A percentile compares a stretch with the other conserved stretches of the same genome.
Evolutionary conservation across 92 coral and sea anemone genomes (phyloP).

Genomic region (Actinernus sp.): DNA sequence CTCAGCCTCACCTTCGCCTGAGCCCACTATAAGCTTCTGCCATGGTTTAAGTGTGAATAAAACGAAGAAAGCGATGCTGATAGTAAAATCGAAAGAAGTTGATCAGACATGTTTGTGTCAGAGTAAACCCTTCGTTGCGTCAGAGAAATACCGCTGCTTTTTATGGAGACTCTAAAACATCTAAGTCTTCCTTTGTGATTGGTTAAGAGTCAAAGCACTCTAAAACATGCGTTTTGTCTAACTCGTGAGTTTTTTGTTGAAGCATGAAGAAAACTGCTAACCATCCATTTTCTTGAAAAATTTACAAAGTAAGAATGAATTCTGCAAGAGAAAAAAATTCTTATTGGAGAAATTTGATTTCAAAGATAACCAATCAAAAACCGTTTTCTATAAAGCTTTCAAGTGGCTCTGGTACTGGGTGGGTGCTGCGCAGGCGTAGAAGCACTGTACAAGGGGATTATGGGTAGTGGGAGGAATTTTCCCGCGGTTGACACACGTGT

Average conservation of each 20-base stretch:
- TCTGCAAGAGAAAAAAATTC: no score
- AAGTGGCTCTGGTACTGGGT: slow-evolving; percentile 10
- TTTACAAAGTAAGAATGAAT: no score
- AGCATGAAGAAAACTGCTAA: no score
- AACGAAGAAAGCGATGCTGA: slow-evolving; percentile 33
- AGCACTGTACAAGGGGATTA: slow-evolving; percentile 23
- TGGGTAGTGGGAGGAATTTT: slow-evolving; percentile 79
- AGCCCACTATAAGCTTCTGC: slow-evolving; percentile 76
- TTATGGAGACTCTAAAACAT: no score
- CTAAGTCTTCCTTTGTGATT: no score
- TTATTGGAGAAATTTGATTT: no score
- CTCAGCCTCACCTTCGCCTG: slow-evolving; percentile 78
- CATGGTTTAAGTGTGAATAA: slow-evolving; percentile 59
- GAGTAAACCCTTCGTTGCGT: slow-evolving; percentile 99
- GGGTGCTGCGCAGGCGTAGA: slow-evolving; percentile 48
- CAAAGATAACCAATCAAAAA: background rate
- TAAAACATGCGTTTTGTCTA: no score
- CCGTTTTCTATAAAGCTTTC: slow-evolving; percentile 8
- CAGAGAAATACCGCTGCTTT: slow-evolving; percentile 96
- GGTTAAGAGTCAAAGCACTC: no score
- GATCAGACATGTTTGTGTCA: slow-evolving; percentile 94
- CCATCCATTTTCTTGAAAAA: no score
- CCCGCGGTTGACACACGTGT: slow-evolving; percentile 63
- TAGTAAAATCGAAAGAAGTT: slow-evolving; percentile 75
- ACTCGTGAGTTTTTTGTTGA: no score